Evolutionary conservation across 2,888 invertebrate genomes (phyloP), one percentile per base, ranked within the genome.

Genomic region (Sepiola atlantica): DNA sequence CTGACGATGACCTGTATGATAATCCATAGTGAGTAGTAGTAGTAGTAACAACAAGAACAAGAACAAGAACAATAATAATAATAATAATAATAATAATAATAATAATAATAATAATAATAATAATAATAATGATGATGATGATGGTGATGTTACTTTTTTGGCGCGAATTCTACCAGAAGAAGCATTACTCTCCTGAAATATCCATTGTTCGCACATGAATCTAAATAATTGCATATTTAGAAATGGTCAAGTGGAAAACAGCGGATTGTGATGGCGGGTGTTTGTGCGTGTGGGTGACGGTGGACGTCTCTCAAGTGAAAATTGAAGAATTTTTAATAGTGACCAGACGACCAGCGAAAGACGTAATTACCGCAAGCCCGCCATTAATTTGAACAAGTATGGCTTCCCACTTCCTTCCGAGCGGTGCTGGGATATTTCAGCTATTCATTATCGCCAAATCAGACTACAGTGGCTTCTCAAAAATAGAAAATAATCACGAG

Each of bases 141-240:
- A 77, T 14, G n/a, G 32, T 77, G 3, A n/a, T 12, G 1, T 77
- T 77, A 4, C 8, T 45, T 45, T 45, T 45, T 77, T 77, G n/a
- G 77, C n/a, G 14, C 10, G 77, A 32, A 77, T 77, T 77, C 16
- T 32, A n/a, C 16, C 32, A 0, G 21, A 32, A 77, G 3, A 77
- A 77, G n/a, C n/a, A n/a, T 77, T 77, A 77, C n/a, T 77, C n/a
- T 77, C 12, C 16, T 45, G 18, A 32, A 77, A 77, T 77, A n/a
- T 77, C 77, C 32, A 21, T 77, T 77, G 77, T 77, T 12, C n/a
- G 77, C 77, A n/a, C n/a, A 32, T n/a, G n/a, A 77, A 77, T 77
- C 77, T n/a, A 77, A 77, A n/a, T 77, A 77, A 77, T 77, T 77
- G n/a, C 77, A 77, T 77, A 77, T 77, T 77, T 77, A 77, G 77